Evolutionary conservation across 2,888 invertebrate genomes (phyloP).

Genomic region (Pseudococcus jackbeardsleyi): DNA sequence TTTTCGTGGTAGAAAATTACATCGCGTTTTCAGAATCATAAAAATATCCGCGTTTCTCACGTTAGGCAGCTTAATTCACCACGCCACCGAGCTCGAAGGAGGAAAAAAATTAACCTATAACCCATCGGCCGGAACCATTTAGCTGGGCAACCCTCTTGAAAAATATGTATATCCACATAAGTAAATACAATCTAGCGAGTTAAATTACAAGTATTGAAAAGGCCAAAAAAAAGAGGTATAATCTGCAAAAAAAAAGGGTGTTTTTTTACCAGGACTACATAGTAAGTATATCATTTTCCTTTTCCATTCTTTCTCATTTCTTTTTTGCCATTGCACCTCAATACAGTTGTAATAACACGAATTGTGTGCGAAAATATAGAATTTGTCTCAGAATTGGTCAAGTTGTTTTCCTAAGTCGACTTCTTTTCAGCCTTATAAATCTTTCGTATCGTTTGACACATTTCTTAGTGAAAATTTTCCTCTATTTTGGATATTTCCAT

Average conservation of each 20-base stretch:
- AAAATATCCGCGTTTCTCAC: constrained; percentile 40
- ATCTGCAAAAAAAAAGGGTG: constrained; percentile 22
- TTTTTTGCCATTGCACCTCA: constrained; percentile 6
- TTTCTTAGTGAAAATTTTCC: background rate
- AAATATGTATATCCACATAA: constrained; percentile 32
- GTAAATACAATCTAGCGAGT: constrained; percentile 30
- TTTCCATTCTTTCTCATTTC: background rate
- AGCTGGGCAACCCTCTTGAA: constrained; percentile 2
- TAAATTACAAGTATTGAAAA: constrained; percentile 32
- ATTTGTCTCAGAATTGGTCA: background rate
- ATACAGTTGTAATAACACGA: background rate
- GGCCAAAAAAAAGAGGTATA: background rate
- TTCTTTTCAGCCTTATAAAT: constrained; percentile 28
- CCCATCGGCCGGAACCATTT: constrained; percentile 13
- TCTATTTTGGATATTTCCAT: constrained; percentile 1
- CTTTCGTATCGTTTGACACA: constrained; percentile 35
- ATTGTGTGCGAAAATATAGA: constrained; percentile 7
- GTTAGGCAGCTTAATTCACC: constrained; percentile 46
- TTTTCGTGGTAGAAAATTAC: background rate
- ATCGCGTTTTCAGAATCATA: constrained; percentile 4
- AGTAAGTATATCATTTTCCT: background rate
- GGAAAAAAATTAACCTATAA: constrained; percentile 19
- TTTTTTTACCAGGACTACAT: background rate
- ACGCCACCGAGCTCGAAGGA: background rate
- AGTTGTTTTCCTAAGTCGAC: background rate